A percentile compares a stretch with the other conserved stretches of the same genome.
phyloP scores from a whole-genome alignment of 2,113 vertebrate species.

The Cettia cetti region DNA sequence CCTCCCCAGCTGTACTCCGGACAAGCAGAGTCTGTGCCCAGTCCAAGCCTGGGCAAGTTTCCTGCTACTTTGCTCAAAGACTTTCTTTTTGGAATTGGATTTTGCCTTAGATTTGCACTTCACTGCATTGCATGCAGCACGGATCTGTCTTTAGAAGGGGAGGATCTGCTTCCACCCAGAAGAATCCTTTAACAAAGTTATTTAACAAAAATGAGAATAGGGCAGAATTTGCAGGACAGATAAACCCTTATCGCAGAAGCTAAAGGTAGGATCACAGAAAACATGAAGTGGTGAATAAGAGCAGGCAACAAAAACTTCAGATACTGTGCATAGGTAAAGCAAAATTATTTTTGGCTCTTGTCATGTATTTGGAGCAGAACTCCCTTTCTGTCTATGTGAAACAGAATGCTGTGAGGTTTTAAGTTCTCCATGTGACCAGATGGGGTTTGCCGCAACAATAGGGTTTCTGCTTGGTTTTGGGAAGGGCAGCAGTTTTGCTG shows the following conservation, averaged over 20 bases:
- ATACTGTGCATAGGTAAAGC: background rate
- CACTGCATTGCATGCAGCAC: background rate
- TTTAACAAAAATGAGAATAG: background rate
- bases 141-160: background rate
- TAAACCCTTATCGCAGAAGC: background rate
- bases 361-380: background rate
- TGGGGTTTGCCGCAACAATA: conserved; percentile 51
- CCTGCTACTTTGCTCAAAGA: background rate
- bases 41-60: background rate
- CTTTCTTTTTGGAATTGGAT: background rate
- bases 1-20: no score
- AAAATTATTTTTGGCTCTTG: background rate
- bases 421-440: conserved; percentile 45
- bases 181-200: background rate
- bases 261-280: background rate
- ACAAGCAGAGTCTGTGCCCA: background rate
- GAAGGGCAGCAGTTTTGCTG: conserved; percentile 42
- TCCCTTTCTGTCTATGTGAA: background rate
- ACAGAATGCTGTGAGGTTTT: conserved; percentile 7
- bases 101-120: background rate
- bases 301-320: background rate
- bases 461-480: conserved; percentile 56
- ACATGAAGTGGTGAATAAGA: background rate
- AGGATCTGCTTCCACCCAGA: background rate
- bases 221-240: background rate